Conservation (phyloP, 2,797 vertebrate genomes). For the Centroberyx gerrardi region DNA sequence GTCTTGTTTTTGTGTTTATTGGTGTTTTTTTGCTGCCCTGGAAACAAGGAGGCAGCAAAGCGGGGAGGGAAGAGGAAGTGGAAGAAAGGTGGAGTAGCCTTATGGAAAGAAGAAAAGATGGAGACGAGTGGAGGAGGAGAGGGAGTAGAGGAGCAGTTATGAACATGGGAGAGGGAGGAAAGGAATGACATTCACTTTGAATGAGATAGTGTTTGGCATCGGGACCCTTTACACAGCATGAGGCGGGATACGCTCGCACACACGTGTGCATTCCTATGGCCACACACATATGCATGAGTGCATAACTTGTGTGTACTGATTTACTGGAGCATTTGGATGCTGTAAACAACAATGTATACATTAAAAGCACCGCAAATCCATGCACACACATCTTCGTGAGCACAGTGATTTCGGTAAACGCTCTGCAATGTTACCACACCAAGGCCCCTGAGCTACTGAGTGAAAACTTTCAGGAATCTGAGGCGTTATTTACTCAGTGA, state of each 20-base stretch:
- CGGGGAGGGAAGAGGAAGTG: constrained; percentile 21
- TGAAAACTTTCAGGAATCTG: not conserved
- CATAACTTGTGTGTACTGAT: not conserved
- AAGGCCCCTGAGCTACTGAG: not conserved
- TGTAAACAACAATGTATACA: not conserved
- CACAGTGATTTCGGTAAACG: not conserved
- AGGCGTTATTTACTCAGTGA: not conserved
- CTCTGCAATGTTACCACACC: not conserved
- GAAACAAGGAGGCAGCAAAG: constrained; percentile 55
- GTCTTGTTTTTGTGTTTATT: constrained; percentile 61
- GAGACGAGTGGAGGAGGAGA: not conserved
- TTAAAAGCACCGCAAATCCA: not conserved
- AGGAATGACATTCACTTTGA: constrained; percentile 60
- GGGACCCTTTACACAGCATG: constrained; percentile 61
- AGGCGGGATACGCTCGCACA: constrained; percentile 11
- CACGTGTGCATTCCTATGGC: not conserved
- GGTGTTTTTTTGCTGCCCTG: constrained; percentile 57
- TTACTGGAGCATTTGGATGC: not conserved
- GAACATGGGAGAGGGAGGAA: constrained; percentile 43
- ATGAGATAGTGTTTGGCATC: constrained; percentile 70
- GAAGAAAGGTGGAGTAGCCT: constrained; percentile 39
- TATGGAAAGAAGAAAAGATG: constrained; percentile 23
- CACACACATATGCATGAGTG: not conserved
- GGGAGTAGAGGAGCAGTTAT: constrained; percentile 15
- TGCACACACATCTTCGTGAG: constrained; percentile 16